phyloP scores from a whole-genome alignment of 2,888 invertebrate species.

The Apocheima hispidaria region DNA sequence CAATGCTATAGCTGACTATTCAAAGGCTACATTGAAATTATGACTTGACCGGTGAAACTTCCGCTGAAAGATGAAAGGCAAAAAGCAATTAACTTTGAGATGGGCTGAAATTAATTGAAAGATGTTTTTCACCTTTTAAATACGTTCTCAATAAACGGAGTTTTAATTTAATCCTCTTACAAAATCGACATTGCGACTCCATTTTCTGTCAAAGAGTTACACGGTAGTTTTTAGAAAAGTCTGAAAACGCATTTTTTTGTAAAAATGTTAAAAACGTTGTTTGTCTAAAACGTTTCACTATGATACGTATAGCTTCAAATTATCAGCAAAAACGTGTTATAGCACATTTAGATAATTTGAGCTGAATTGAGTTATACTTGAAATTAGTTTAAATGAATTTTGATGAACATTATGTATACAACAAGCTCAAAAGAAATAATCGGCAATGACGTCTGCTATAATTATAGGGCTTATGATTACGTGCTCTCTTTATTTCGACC shows the following conservation, averaged over 20 bases:
- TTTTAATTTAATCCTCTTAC: constrained; percentile 27
- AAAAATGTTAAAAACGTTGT: neutral
- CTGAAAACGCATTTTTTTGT: neutral
- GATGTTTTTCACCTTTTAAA: constrained; percentile 43
- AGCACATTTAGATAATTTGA: too few relatives aligned
- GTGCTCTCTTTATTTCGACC: too few relatives aligned
- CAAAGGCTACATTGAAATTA: constrained; percentile 38
- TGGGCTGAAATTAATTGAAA: constrained; percentile 45
- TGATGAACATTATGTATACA: too few relatives aligned
- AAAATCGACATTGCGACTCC: constrained; percentile 29
- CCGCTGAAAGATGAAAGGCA: constrained; percentile 42
- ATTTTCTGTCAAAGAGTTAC: constrained; percentile 10
- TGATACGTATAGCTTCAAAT: too few relatives aligned
- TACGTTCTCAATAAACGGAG: constrained; percentile 34
- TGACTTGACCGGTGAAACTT: constrained; percentile 41
- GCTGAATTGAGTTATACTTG: too few relatives aligned
- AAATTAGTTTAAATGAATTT: too few relatives aligned
- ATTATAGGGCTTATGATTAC: too few relatives aligned
- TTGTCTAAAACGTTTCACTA: too few relatives aligned
- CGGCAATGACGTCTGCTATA: too few relatives aligned
- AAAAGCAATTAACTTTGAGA: constrained; percentile 48
- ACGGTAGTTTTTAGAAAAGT: neutral
- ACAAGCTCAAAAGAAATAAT: too few relatives aligned
- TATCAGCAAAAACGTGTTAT: neutral
- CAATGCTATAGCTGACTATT: constrained; percentile 33